Percentiles rank a stretch among this genome's conserved stretches.
Evolutionary conservation across 1,140 invertebrate species (phyloP).

Genomic region (Ceratina calcarata): DNA sequence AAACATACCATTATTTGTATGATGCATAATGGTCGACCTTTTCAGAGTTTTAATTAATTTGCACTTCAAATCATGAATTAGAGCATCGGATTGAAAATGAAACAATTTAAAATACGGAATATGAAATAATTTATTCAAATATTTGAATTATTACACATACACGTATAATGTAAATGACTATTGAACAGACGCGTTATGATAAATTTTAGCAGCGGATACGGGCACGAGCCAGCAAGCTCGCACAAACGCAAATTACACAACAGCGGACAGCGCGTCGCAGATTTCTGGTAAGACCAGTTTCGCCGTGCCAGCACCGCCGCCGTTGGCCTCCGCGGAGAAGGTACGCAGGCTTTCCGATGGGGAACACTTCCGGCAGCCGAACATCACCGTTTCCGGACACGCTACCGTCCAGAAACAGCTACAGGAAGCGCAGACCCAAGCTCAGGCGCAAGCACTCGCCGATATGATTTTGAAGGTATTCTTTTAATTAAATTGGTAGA

Average conservation of each 20-base stretch:
- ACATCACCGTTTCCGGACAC: conserved; percentile 78
- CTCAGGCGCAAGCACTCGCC: conserved; percentile 79
- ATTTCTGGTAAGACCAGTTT: conserved; percentile 81
- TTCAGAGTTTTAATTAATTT: background rate
- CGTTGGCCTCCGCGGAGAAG: conserved; percentile 80
- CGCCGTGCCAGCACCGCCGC: conserved; percentile 83
- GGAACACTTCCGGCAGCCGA: conserved; percentile 83
- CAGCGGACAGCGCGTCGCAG: conserved; percentile 75
- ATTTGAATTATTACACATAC: no score
- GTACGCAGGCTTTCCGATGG: conserved; percentile 84
- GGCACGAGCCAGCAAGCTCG: conserved; percentile 78
- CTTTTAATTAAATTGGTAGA: background rate
- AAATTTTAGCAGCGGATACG: conserved; percentile 80
- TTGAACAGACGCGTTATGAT: no score
- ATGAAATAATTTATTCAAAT: no score
- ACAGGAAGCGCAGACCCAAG: conserved; percentile 82
- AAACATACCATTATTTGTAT: background rate
- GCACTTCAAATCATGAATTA: background rate
- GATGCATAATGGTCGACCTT: no score
- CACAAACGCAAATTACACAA: conserved; percentile 78
- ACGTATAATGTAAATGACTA: no score
- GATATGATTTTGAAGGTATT: conserved; percentile 78
- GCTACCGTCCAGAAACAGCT: conserved; percentile 78
- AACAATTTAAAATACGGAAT: background rate
- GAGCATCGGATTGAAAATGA: background rate